A percentile compares a stretch with the other conserved stretches of the same genome.
Evolutionary conservation across 2,797 vertebrate genomes (phyloP).

Genomic region (Manis javanica): DNA sequence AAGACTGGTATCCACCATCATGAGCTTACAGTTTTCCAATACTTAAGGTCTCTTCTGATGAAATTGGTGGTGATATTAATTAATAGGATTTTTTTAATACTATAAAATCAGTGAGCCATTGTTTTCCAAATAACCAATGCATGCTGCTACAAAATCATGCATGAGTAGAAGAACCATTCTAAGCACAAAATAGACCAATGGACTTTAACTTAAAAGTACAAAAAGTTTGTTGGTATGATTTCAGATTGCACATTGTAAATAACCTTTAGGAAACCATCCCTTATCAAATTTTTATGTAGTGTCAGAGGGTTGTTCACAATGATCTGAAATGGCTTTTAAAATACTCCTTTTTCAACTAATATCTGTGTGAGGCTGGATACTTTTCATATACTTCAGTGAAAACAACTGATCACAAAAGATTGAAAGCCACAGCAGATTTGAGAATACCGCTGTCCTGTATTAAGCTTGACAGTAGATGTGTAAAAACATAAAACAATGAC

Average conservation of each 20-base stretch:
- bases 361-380: neutral
- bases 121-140: neutral
- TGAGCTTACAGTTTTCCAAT: neutral
- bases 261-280: neutral
- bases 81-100: neutral
- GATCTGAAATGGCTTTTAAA: neutral
- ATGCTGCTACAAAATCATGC: neutral
- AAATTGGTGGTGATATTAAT: neutral
- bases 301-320: neutral
- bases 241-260: neutral
- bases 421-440: slow-evolving; percentile 40
- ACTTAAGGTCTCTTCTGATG: neutral
- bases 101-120: neutral
- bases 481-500: slow-evolving; percentile 30
- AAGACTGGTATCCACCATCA: neutral
- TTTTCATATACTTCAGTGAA: slow-evolving; percentile 14
- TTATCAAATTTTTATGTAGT: slow-evolving; percentile 26
- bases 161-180: neutral
- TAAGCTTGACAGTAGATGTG: slow-evolving; percentile 1
- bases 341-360: neutral
- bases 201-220: neutral
- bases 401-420: neutral
- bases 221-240: neutral
- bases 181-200: neutral
- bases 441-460: neutral